Evolutionary conservation across 2,113 vertebrate species (phyloP).

Genomic region (Corapipo altera): DNA sequence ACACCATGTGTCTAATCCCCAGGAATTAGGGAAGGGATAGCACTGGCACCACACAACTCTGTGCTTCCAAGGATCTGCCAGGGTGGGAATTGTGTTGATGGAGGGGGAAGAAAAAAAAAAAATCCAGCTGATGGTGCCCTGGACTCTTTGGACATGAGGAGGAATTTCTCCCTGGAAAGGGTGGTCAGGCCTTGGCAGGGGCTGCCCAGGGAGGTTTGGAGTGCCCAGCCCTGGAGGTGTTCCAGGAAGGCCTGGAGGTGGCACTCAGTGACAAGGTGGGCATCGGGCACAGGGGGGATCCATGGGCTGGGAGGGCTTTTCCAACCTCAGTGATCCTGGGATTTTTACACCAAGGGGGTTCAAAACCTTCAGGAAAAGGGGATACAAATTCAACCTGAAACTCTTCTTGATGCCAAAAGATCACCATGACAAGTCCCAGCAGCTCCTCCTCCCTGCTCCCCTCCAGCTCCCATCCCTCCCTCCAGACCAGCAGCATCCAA

Average conservation of each 20-base stretch:
- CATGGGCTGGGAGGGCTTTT: neutral
- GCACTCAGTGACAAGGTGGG: neutral
- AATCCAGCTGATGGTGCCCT: neutral
- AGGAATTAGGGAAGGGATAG: neutral
- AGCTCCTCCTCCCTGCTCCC: neutral
- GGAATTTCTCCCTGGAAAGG: neutral
- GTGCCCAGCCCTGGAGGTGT: neutral
- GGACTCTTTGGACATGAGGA: neutral
- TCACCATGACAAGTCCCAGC: neutral
- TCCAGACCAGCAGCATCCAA: accelerated
- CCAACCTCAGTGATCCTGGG: neutral
- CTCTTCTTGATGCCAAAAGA: neutral
- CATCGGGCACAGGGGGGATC: neutral
- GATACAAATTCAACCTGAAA: neutral
- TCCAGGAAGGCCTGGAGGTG: neutral
- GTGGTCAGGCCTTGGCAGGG: neutral
- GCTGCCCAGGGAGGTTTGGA: neutral
- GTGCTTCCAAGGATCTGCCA: neutral
- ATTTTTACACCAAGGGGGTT: neutral
- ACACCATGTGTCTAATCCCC: no score
- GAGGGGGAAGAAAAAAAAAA: neutral
- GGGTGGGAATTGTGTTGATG: no score
- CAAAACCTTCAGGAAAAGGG: neutral
- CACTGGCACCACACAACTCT: accelerated
- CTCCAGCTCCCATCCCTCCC: neutral